phyloP scores from a whole-genome alignment of 2,797 vertebrate genomes.

The Chromobotia macracanthus region DNA sequence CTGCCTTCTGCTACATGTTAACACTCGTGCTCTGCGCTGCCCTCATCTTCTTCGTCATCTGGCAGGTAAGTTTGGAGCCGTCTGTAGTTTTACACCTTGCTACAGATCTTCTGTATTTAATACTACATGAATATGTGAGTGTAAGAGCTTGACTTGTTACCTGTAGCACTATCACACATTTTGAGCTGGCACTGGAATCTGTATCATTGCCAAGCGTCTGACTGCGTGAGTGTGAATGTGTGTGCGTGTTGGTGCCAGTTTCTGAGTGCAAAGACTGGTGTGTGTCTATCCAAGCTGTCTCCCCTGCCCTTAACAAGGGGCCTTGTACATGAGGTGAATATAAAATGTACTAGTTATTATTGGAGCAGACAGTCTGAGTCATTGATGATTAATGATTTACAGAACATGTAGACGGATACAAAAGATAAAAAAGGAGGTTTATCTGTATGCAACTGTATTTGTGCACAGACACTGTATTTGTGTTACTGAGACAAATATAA shows the following conservation, averaged over 20 bases:
- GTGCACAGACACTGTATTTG: too few species aligned
- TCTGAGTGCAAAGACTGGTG: slow-evolving; percentile 23
- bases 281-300: slow-evolving; percentile 44
- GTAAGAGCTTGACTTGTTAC: slow-evolving; percentile 15
- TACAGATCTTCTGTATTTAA: background rate
- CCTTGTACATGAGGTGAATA: slow-evolving; percentile 42
- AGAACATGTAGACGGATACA: slow-evolving; percentile 20
- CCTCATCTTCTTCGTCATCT: slow-evolving; percentile 94
- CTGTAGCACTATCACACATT: slow-evolving; percentile 41
- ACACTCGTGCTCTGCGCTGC: slow-evolving; percentile 85
- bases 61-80: slow-evolving; percentile 74
- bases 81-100: slow-evolving; percentile 20
- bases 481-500: background rate
- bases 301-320: slow-evolving; percentile 33
- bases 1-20: slow-evolving; percentile 87
- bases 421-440: slow-evolving; percentile 3
- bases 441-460: background rate
- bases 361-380: slow-evolving; percentile 50
- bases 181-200: slow-evolving; percentile 14
- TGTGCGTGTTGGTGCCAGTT: slow-evolving; percentile 27
- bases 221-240: slow-evolving; percentile 36
- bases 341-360: slow-evolving; percentile 26
- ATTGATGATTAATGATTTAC: slow-evolving; percentile 39
- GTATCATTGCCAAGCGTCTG: slow-evolving; percentile 11
- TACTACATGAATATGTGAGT: background rate